Evolutionary conservation across 1,140 invertebrate genomes (phyloP), one percentile per base, ranked within the genome.

Genomic region (Drosophila nigrodunni): DNA sequence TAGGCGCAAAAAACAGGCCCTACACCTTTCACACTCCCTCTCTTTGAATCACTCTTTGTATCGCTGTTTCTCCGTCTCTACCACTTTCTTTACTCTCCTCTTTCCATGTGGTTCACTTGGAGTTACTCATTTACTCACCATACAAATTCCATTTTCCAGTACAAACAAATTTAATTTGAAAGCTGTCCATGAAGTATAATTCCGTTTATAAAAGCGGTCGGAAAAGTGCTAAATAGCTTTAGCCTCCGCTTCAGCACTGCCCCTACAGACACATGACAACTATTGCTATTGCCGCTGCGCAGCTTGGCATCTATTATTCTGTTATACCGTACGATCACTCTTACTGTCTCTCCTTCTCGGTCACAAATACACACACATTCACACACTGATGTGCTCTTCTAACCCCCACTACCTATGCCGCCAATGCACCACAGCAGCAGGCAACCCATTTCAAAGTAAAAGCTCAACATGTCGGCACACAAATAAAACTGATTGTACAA

Each of bases 371-470:
- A 52, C 55, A 8, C 10, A 50, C 46, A 46, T 41, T 9, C 15
- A 34, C 52, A 10, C 35, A 46, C 30, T 15, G 25, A 30, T 34
- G 35, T 25, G n/a, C 25, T 35, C 21, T 43, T 10, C 35, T 21
- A 1, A 21, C 18, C 18, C 18, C 18, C 18, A 21, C 13, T 49
- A 34, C 7, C 52, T 13, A 41, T 49, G 50, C 60, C 68, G 59
- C 49, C 72, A 10, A 58, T 64, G 59, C 15, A 59, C 65, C 82
- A 75, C 59, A 75, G 70, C 82, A 85, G 77, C 78, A 87, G 82
- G 83, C 82, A 73, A 76, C 79, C 76, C 82, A 87, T 87, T 87
- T 88, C 85, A 88, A 88, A 88, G 85, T 89, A 89, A 88, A 88
- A 88, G 85, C 85, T 88, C 85, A 88, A 88, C 85, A 88, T 80